phyloP scores from a whole-genome alignment of 2,888 invertebrate species.

The Diabrotica balteata region DNA sequence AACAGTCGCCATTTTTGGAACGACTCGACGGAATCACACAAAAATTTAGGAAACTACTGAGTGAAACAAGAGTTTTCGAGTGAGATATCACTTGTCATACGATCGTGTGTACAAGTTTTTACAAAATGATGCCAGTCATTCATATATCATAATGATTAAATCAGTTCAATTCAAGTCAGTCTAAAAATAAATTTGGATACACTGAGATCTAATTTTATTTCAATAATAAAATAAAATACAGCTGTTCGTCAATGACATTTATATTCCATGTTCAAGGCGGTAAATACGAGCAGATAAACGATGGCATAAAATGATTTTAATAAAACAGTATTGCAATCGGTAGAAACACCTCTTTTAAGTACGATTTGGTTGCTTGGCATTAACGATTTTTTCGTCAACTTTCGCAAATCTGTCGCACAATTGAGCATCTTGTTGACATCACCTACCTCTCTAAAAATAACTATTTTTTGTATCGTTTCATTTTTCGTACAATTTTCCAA shows the following conservation, averaged over 20 bases:
- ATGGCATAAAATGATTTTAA: constrained; percentile 46
- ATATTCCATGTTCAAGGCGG: constrained; percentile 46
- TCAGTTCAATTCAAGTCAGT: neutral
- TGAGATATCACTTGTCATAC: no score
- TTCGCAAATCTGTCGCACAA: constrained; percentile 12
- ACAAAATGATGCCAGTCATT: no score
- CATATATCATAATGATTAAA: no score
- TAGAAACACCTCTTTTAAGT: neutral
- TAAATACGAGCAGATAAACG: constrained; percentile 47
- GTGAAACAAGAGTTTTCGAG: no score
- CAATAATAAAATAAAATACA: neutral
- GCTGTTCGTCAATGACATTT: constrained; percentile 36
- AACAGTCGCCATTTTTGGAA: no score
- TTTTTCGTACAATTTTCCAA: neutral
- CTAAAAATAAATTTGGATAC: neutral
- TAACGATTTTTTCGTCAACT: neutral
- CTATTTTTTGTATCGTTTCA: constrained; percentile 22
- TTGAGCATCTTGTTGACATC: constrained; percentile 30
- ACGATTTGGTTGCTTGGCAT: neutral
- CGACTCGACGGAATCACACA: no score
- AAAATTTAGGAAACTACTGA: no score
- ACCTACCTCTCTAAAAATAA: constrained; percentile 35
- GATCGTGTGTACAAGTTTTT: no score
- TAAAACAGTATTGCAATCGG: constrained; percentile 31
- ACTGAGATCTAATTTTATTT: no score